Evolutionary conservation across 2,888 invertebrate genomes (phyloP).

Genomic region (Drosophila birchii): DNA sequence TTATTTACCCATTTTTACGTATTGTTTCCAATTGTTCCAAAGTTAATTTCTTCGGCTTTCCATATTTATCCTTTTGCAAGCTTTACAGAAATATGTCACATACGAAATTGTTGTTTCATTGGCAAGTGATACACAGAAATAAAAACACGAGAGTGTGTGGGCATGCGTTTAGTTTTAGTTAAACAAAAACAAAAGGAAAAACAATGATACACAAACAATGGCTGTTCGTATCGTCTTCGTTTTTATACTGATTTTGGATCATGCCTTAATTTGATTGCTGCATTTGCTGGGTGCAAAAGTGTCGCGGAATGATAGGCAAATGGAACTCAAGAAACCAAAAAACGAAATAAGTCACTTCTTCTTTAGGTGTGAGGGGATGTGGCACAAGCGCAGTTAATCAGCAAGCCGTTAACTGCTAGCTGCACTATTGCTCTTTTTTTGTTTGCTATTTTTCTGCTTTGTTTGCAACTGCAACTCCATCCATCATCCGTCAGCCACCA

Average conservation of each 20-base stretch:
- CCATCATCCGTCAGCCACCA: constrained; percentile 39
- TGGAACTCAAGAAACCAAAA: constrained; percentile 11
- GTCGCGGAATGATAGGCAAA: constrained; percentile 34
- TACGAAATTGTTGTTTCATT: constrained; percentile 63
- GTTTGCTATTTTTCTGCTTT: constrained; percentile 9
- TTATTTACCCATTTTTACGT: constrained; percentile 91
- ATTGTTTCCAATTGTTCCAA: constrained; percentile 91
- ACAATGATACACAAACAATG: constrained; percentile 30
- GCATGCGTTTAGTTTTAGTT: constrained; percentile 42
- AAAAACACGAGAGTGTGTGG: constrained; percentile 23
- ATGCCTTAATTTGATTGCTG: constrained; percentile 58
- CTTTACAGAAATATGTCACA: constrained; percentile 88
- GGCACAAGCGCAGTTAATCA: constrained; percentile 41
- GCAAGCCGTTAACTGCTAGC: constrained; percentile 30
- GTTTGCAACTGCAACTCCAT: constrained; percentile 34
- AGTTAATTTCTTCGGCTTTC: constrained; percentile 92
- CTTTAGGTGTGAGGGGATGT: constrained; percentile 36
- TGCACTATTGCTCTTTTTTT: constrained; percentile 25
- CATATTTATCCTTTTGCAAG: constrained; percentile 94
- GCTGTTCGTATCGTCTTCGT: constrained; percentile 11
- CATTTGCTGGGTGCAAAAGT: constrained; percentile 43
- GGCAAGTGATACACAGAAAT: constrained; percentile 35
- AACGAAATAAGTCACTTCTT: constrained; percentile 22
- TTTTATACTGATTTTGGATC: constrained; percentile 41
- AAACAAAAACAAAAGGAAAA: background rate